Conservation (phyloP, 2,888 invertebrate species). For the Esperia sulphurella region DNA sequence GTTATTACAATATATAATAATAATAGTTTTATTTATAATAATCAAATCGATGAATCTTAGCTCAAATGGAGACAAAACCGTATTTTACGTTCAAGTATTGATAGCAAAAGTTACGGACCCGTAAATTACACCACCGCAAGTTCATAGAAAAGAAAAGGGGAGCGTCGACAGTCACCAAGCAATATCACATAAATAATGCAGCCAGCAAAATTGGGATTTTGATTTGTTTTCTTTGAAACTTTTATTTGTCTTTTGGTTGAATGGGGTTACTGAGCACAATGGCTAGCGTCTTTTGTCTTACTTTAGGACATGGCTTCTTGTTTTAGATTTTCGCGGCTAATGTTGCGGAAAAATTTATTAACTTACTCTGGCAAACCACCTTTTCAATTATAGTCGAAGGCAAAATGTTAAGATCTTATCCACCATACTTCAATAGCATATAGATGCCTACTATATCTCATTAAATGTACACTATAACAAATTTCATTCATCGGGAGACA, state of each 20-base stretch:
- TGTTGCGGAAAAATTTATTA: conserved; percentile 48
- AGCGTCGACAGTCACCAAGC: conserved; percentile 60
- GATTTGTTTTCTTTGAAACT: conserved; percentile 76
- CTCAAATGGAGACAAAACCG: conserved; percentile 3
- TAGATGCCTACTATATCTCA: too few species aligned
- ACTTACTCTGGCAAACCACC: too few species aligned
- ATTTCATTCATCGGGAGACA: too few species aligned
- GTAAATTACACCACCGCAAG: conserved; percentile 58
- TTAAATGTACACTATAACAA: too few species aligned
- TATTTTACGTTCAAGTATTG: conserved; percentile 31
- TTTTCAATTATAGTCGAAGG: too few species aligned
- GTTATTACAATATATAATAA: too few species aligned
- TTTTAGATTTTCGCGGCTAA: conserved; percentile 31
- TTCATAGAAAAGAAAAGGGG: conserved; percentile 68
- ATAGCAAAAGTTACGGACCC: conserved; percentile 56
- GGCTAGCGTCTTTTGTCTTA: conserved; percentile 39
- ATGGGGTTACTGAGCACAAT: conserved; percentile 46
- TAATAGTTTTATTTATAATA: too few species aligned
- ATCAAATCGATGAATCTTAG: not conserved
- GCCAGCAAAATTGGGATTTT: conserved; percentile 72
- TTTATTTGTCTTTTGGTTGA: conserved; percentile 64
- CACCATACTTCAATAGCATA: too few species aligned
- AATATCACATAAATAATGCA: conserved; percentile 78
- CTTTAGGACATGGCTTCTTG: conserved; percentile 24
- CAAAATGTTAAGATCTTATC: too few species aligned